Percentiles rank a stretch among this genome's conserved stretches.
Conservation (phyloP, 2,888 invertebrate genomes). For the Pediacus dermestoides region DNA sequence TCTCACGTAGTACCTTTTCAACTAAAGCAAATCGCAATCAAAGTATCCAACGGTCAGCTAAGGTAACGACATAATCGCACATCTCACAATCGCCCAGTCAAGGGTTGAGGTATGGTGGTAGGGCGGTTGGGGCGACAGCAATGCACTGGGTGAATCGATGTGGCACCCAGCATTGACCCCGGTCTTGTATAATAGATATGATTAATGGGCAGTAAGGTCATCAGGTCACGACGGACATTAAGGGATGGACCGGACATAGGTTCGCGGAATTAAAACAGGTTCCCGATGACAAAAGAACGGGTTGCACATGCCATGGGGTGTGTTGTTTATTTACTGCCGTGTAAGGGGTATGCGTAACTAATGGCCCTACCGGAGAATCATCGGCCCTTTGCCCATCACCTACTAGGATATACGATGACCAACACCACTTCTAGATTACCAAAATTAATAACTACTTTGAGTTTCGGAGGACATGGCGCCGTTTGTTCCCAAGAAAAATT, state of each 20-base stretch:
- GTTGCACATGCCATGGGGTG: conserved; percentile 41
- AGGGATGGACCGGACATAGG: conserved; percentile 47
- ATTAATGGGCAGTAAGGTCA: conserved; percentile 51
- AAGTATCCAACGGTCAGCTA: conserved; percentile 47
- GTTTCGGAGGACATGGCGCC: no score
- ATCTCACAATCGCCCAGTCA: conserved; percentile 34
- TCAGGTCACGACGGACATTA: conserved; percentile 49
- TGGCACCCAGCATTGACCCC: conserved; percentile 26
- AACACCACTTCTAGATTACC: no score
- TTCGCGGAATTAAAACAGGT: conserved; percentile 10
- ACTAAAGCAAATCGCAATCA: conserved; percentile 37
- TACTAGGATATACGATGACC: no score
- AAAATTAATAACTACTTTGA: no score
- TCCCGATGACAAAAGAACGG: conserved; percentile 1
- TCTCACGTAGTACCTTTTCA: conserved; percentile 41
- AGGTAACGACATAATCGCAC: conserved; percentile 52
- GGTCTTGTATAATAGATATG: conserved; percentile 49
- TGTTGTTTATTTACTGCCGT: conserved; percentile 45
- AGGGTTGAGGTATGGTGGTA: conserved; percentile 4
- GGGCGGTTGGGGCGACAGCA: background rate
- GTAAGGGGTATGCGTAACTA: conserved; percentile 43
- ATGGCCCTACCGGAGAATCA: conserved; percentile 29
- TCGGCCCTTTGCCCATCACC: no score
- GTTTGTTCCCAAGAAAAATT: no score
- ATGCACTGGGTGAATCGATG: conserved; percentile 5